These are phyloP conservation scores for Zaprionus kolodkinae DNA, from an alignment of 1,140 invertebrate species.

Conservation along the genomic window DNA sequence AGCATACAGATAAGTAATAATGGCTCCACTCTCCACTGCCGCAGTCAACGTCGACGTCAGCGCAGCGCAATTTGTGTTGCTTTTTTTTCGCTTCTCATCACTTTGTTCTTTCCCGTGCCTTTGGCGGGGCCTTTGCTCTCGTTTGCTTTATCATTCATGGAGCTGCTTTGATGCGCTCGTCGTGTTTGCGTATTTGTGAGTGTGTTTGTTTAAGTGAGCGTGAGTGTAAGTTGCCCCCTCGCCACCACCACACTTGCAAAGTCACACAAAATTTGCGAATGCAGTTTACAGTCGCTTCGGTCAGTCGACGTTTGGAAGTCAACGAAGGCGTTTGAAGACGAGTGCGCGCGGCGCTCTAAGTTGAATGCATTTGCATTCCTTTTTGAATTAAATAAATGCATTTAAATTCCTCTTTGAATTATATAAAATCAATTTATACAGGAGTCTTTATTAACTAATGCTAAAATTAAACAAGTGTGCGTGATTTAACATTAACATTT, in stretches of 20 bases:
- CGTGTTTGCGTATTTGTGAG: neutral
- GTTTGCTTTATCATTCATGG: conserved; percentile 71
- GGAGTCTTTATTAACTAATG: too few relatives aligned
- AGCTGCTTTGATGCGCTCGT: conserved; percentile 55
- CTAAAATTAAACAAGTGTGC: too few relatives aligned
- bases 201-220: conserved; percentile 8
- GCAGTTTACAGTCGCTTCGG: neutral
- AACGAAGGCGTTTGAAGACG: neutral
- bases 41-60: conserved; percentile 39
- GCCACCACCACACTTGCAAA: neutral
- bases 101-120: conserved; percentile 41
- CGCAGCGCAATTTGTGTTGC: conserved; percentile 46
- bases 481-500: too few relatives aligned
- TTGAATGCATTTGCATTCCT: neutral
- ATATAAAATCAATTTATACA: too few relatives aligned
- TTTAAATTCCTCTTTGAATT: neutral
- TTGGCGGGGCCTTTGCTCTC: conserved; percentile 69
- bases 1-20: conserved; percentile 59
- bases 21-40: conserved; percentile 67
- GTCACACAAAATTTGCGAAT: neutral
- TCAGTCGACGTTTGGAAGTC: neutral
- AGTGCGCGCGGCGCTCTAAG: neutral
- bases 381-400: neutral
- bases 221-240: conserved; percentile 12
- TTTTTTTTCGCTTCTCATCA: conserved; percentile 31